Base-by-base conservation (phyloP, 1,140 invertebrate species). In the Drosophila bifasciata region DNA sequence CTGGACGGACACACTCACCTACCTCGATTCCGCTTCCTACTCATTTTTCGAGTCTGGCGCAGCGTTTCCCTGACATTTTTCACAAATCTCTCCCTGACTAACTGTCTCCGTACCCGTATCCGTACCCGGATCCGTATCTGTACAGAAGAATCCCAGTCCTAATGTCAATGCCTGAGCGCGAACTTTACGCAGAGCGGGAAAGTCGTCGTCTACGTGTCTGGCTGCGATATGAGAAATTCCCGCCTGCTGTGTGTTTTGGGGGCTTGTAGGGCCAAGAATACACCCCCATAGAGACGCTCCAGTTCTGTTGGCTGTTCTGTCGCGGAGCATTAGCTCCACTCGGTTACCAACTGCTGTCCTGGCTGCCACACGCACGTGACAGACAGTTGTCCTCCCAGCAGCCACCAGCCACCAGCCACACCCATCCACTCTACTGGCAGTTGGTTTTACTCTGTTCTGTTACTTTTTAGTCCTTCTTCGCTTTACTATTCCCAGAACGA, bases 51-150 rank as follows among this genome's bases (percentile, higher is more conserved):
- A 51, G 39, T 75, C 39, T 57, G 46, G 46, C 53, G 32, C 59
- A 63, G 71, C 43, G 25, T 52, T 44, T 41, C 41, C 59, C 60
- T 86, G 81, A 86, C 81, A 86, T 86, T 76, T 88, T 88, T 88
- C 73, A 63, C 81, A 88, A 86, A 85, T 80, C 80, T 66, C 62
- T 62, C 70, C 51, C 49, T 63, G 57, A 48, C 49, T 63, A 52
- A 48, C 5, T 64, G 55, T 45, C 41, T 57, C 13, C 32, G 41
- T 63, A 48, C 46, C 5, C 63, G 53, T 50, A 55, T 57, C 17
- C 23, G 41, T 58, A n/a, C n/a, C n/a, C n/a, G n/a, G n/a, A 39
- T 51, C 9, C 46, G 51, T 36, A 32, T 28, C 44, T 68, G 28
- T 32, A 32, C 28, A 11, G 9, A 60, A 11, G 9, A 60, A 66